These are phyloP conservation scores for Plagiodera versicolora DNA, from an alignment of 2,888 invertebrate species.

Conservation along the genomic window DNA sequence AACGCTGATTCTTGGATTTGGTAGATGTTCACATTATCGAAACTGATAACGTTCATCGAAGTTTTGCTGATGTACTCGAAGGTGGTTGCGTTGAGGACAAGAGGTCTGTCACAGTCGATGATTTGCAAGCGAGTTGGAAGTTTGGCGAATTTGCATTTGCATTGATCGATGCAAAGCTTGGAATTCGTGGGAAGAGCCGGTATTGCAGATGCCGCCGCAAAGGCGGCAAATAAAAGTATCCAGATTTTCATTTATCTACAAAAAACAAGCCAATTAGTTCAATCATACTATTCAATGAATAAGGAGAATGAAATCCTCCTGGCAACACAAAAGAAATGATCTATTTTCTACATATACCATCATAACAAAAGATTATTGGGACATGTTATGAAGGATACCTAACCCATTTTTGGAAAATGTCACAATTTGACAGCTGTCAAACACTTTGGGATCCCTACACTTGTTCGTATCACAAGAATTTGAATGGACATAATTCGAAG, in stretches of 20 bases:
- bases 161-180: slow-evolving; percentile 34
- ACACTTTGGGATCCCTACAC: no score
- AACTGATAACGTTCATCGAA: slow-evolving; percentile 33
- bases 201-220: slow-evolving; percentile 31
- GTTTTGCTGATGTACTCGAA: slow-evolving; percentile 35
- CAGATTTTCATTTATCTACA: slow-evolving; percentile 34
- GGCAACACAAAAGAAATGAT: no score
- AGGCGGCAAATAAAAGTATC: slow-evolving; percentile 29
- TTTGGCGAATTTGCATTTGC: slow-evolving; percentile 38
- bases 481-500: no score
- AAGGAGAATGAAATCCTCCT: no score
- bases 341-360: no score
- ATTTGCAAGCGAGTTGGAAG: slow-evolving; percentile 36
- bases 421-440: no score
- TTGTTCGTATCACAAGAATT: no score
- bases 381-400: no score
- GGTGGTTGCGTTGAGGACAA: slow-evolving; percentile 37
- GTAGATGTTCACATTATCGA: slow-evolving; percentile 58
- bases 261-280: no score
- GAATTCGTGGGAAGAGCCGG: slow-evolving; percentile 28
- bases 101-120: slow-evolving; percentile 35
- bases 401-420: no score
- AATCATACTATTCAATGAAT: no score
- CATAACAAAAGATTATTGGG: no score
- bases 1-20: slow-evolving; percentile 71